phyloP scores from a whole-genome alignment of 2,113 vertebrate genomes.

The Ochotona curzoniae region DNA sequence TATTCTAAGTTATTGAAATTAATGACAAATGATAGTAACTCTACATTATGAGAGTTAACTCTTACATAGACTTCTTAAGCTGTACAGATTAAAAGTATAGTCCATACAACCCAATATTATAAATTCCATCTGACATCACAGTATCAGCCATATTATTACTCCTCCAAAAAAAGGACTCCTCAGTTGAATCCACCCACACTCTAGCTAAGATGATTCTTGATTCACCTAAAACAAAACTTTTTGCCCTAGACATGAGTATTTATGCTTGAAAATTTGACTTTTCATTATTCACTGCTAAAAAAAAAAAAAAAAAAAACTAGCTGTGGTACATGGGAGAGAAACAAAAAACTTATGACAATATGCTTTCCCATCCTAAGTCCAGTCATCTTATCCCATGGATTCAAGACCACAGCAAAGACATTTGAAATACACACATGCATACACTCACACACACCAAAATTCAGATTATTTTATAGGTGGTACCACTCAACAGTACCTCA shows the following conservation, averaged over 20 bases:
- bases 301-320: conserved; percentile 41
- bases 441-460: not conserved
- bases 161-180: conserved; percentile 17
- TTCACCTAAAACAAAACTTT: conserved; percentile 51
- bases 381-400: not conserved
- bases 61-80: conserved; percentile 20
- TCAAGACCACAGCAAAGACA: not conserved
- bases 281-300: conserved; percentile 41
- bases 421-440: not conserved
- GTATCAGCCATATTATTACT: not conserved
- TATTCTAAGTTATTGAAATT: conserved; percentile 29
- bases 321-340: not conserved
- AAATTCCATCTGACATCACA: not conserved
- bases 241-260: not conserved
- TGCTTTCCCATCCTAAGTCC: not conserved
- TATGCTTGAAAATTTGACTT: conserved; percentile 28
- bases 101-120: not conserved
- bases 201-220: not conserved
- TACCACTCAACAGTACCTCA: not conserved
- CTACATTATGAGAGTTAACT: not conserved
- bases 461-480: conserved; percentile 36
- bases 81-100: not conserved
- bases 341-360: not conserved
- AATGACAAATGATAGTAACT: conserved; percentile 48
- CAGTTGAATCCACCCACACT: not conserved